These are phyloP conservation scores for Telmatherina bonti DNA, from an alignment of 2,797 vertebrate species.

Conservation along the genomic window DNA sequence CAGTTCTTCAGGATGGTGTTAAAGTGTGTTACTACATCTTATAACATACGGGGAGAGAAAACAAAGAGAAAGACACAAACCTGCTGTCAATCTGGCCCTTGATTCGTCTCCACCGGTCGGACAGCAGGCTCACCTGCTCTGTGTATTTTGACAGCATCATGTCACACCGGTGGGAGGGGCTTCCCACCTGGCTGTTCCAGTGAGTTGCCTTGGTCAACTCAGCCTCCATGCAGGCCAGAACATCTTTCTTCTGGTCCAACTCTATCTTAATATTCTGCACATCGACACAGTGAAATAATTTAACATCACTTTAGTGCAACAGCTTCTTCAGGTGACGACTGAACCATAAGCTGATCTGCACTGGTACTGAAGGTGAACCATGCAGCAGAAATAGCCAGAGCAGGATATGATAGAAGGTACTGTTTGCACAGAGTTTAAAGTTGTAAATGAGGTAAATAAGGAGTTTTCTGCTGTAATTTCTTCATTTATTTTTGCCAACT, in stretches of 20 bases:
- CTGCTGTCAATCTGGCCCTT: slow-evolving; percentile 91
- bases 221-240: slow-evolving; percentile 86
- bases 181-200: slow-evolving; percentile 86
- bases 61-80: slow-evolving; percentile 63
- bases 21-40: too few relatives aligned
- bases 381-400: slow-evolving; percentile 5
- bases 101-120: slow-evolving; percentile 93
- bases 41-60: too few relatives aligned
- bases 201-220: slow-evolving; percentile 87
- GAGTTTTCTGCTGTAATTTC: neutral
- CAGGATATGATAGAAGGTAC: neutral
- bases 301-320: neutral
- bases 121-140: slow-evolving; percentile 88
- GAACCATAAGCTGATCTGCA: slow-evolving; percentile 3
- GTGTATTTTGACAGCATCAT: slow-evolving; percentile 89
- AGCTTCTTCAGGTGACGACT: slow-evolving; percentile 6
- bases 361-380: neutral
- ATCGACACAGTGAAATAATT: neutral
- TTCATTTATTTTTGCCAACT: neutral
- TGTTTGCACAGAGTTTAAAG: neutral
- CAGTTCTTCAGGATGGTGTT: neutral
- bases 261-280: slow-evolving; percentile 88
- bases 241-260: slow-evolving; percentile 87
- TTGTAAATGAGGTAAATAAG: neutral
- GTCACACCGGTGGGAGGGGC: slow-evolving; percentile 87